A percentile compares a stretch with the other conserved stretches of the same genome.
phyloP scores from a whole-genome alignment of 1,140 invertebrate species.

The Phthorimaea operculella region DNA sequence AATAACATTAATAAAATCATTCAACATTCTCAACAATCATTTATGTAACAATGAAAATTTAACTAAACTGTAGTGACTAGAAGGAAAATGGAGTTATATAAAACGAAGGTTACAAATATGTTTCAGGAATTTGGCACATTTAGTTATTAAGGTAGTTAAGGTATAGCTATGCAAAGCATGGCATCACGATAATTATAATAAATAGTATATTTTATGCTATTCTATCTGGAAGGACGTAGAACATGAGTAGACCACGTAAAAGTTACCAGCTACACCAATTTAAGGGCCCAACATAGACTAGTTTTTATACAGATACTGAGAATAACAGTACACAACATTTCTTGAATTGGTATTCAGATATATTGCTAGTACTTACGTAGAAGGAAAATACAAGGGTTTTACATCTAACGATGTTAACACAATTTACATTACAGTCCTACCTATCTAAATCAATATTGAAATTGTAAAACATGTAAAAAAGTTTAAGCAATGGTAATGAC shows the following conservation, averaged over 20 bases:
- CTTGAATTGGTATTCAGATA: too few species aligned
- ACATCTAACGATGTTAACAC: too few species aligned
- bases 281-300: too few species aligned
- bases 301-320: too few species aligned
- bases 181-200: conserved; percentile 33
- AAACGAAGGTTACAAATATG: not conserved
- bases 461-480: too few species aligned
- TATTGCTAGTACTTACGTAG: too few species aligned
- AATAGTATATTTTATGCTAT: conserved; percentile 13
- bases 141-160: not conserved
- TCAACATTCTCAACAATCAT: not conserved
- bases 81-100: not conserved
- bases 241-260: not conserved
- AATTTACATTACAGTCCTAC: too few species aligned
- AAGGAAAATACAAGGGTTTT: too few species aligned
- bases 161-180: conserved; percentile 29
- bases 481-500: too few species aligned
- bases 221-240: conserved; percentile 17
- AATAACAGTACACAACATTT: too few species aligned
- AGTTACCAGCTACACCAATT: not conserved
- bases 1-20: conserved; percentile 1
- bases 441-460: too few species aligned
- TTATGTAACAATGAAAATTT: not conserved
- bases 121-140: conserved; percentile 1
- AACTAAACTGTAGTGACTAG: conserved; percentile 1